A percentile compares a stretch with the other conserved stretches of the same genome.
These are phyloP conservation scores for Natrix natrix DNA, from an alignment of 2,797 vertebrate species.

Conservation along the genomic window DNA sequence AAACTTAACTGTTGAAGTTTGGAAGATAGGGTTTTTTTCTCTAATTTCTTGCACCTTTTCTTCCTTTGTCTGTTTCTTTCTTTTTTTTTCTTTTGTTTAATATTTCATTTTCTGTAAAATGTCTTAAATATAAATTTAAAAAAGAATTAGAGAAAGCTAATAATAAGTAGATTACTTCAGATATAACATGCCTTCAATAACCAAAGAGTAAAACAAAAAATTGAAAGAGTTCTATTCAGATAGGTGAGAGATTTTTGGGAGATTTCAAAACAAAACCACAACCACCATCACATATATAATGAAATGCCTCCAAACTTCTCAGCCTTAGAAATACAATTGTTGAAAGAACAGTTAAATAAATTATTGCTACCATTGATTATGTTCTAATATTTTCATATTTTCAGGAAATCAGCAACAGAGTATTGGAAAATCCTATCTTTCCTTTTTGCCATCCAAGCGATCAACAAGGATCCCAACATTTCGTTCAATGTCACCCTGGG, in stretches of 20 bases:
- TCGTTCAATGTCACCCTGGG: no score
- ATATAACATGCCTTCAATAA: neutral
- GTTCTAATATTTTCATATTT: neutral
- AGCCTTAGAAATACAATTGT: neutral
- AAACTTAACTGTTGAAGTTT: no score
- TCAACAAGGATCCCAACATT: neutral
- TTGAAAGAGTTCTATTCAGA: neutral
- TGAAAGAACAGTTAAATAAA: neutral
- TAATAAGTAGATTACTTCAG: neutral
- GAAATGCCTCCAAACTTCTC: no score
- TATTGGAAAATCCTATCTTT: neutral
- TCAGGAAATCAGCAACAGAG: neutral
- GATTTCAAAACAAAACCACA: no score
- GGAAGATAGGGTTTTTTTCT: no score
- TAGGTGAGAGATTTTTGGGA: no score
- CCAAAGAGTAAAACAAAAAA: neutral
- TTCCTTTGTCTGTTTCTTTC: neutral
- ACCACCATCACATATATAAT: no score
- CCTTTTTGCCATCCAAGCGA: neutral
- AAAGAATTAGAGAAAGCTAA: neutral
- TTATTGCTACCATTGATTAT: rapidly evolving
- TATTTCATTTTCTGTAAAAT: neutral
- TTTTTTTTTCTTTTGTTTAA: neutral
- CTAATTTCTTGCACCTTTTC: neutral
- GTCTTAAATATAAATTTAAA: neutral